These are phyloP conservation scores for Piezodorus guildinii DNA, from an alignment of 1,140 invertebrate species.

Conservation along the genomic window DNA sequence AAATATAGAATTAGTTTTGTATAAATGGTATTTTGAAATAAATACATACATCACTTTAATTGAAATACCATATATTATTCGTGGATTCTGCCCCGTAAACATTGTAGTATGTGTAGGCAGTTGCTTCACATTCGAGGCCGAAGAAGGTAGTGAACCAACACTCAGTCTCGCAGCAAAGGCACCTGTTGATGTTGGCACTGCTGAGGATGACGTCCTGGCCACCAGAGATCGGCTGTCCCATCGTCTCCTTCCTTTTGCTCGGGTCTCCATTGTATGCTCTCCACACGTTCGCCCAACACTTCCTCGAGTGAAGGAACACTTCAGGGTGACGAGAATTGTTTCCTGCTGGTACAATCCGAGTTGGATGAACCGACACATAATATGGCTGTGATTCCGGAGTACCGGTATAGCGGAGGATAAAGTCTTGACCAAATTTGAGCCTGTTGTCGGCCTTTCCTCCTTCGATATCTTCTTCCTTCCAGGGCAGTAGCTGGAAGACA, in stretches of 20 bases:
- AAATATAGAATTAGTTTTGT: too few relatives aligned
- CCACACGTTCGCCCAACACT: neutral
- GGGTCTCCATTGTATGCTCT: neutral
- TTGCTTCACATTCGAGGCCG: neutral
- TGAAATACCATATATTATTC: neutral
- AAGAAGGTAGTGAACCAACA: constrained; percentile 1
- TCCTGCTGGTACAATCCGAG: neutral
- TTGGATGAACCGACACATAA: neutral
- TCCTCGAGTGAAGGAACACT: neutral
- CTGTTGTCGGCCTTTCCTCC: neutral
- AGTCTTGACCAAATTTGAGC: neutral
- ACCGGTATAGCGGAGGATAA: neutral
- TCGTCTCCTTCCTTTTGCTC: neutral
- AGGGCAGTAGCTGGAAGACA: neutral
- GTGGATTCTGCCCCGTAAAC: neutral
- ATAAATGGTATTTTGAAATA: too few relatives aligned
- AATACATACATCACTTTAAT: neutral
- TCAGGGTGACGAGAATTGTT: neutral
- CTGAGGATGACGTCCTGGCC: neutral
- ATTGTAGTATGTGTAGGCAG: neutral
- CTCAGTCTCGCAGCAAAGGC: neutral
- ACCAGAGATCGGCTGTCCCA: neutral
- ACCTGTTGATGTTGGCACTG: neutral
- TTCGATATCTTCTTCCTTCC: neutral
- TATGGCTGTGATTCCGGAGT: neutral